phyloP scores from a whole-genome alignment of 2,797 vertebrate genomes.

The Argyrosomus regius region DNA sequence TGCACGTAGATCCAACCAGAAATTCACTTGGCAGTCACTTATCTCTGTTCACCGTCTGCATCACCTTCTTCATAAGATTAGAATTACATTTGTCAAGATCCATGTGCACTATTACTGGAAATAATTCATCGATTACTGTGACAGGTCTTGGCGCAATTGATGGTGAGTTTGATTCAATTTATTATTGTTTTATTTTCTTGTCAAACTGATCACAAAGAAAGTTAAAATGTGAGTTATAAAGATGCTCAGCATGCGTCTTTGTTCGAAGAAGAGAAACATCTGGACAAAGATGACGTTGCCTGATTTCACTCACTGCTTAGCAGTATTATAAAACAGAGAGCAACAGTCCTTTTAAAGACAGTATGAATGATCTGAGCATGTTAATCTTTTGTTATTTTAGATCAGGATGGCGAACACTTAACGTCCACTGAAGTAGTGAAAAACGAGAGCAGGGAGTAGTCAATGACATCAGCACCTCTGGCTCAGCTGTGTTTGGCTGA shows the following conservation, averaged over 20 bases:
- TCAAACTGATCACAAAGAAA: slow-evolving; percentile 34
- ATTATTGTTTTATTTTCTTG: slow-evolving; percentile 21
- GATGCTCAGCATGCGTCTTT: slow-evolving; percentile 14
- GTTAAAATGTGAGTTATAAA: slow-evolving; percentile 58
- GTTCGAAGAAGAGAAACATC: slow-evolving; percentile 56
- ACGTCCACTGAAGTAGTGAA: slow-evolving; percentile 14
- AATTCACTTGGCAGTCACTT: slow-evolving; percentile 9
- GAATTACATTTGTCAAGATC: slow-evolving; percentile 21
- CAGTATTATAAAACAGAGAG: slow-evolving; percentile 1
- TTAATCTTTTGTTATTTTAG: background rate
- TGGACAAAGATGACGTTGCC: slow-evolving; percentile 59
- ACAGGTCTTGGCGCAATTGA: slow-evolving; percentile 29
- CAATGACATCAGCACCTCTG: slow-evolving; percentile 59
- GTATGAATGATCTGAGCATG: background rate
- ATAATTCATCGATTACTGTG: background rate
- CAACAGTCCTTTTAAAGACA: background rate
- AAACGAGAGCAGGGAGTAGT: slow-evolving; percentile 12
- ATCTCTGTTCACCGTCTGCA: slow-evolving; percentile 41
- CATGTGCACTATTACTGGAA: slow-evolving; percentile 12
- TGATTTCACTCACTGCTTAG: slow-evolving; percentile 34
- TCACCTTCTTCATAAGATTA: slow-evolving; percentile 36
- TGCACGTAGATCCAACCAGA: background rate
- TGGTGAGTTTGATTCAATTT: slow-evolving; percentile 27
- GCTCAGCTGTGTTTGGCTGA: slow-evolving; percentile 40
- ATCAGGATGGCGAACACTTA: background rate